A percentile compares a stretch with the other conserved stretches of the same genome.
These are phyloP conservation scores for Drosophila neotestacea DNA, from an alignment of 2,888 invertebrate genomes.

Conservation along the genomic window DNA sequence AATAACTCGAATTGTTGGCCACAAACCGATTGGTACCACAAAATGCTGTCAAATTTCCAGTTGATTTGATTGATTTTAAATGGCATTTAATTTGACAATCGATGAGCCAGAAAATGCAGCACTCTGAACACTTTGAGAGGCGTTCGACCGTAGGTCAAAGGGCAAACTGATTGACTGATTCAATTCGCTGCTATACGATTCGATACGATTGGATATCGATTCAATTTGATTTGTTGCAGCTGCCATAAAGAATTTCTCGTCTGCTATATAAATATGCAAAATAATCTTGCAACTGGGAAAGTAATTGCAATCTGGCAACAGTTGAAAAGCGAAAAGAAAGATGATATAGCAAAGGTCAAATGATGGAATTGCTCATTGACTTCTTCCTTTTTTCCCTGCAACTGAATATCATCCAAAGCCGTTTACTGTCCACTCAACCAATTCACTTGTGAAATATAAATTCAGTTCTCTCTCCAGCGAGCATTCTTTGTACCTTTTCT, in stretches of 20 bases:
- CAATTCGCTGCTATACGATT: conserved; percentile 9
- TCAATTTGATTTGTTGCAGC: conserved; percentile 49
- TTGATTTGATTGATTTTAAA: conserved; percentile 62
- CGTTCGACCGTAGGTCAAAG: conserved; percentile 54
- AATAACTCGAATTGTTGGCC: conserved; percentile 31
- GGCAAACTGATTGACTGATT: conserved; percentile 43
- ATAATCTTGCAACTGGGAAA: conserved; percentile 34
- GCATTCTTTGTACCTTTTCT: conserved; percentile 5
- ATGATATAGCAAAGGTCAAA: conserved; percentile 24
- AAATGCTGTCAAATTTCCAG: conserved; percentile 52
- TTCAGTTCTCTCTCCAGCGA: conserved; percentile 1
- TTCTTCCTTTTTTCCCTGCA: background rate
- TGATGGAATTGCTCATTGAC: conserved; percentile 16
- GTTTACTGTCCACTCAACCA: conserved; percentile 24
- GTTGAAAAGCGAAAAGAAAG: conserved; percentile 1
- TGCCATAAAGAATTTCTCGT: conserved; percentile 23
- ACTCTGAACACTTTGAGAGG: conserved; percentile 37
- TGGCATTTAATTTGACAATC: conserved; percentile 65
- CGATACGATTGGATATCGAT: conserved; percentile 7
- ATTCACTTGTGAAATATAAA: conserved; percentile 34
- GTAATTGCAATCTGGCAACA: conserved; percentile 35
- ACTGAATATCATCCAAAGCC: conserved; percentile 11
- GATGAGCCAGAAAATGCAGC: conserved; percentile 52
- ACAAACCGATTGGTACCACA: conserved; percentile 48
- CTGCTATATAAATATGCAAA: conserved; percentile 37